Base-by-base conservation (phyloP, 1,140 invertebrate species). In the Macrosteles quadrilineatus region DNA sequence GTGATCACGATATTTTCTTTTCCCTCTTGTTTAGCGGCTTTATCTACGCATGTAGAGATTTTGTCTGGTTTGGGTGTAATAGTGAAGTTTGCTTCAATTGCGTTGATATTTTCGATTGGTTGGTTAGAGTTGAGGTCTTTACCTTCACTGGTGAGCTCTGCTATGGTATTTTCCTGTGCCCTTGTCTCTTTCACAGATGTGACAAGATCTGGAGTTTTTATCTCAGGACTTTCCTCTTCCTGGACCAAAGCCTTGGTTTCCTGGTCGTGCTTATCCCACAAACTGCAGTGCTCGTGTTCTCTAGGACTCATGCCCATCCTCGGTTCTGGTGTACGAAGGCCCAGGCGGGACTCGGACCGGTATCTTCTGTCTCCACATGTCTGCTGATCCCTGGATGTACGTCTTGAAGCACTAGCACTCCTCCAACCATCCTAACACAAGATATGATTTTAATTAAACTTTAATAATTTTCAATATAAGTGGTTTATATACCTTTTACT, bases 41-140 rank as follows among this genome's bases (percentile, higher is more conserved):
- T 59, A 27, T 25, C 55, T 27, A n/a, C 27, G 25, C 11, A 27
- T 1, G 1, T n/a, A 12, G 12, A 21, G 23, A 9, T 27, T 59
- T 6, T 59, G 9, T 59, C 25, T 27, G 12, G 3, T 27, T 25
- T 29, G 6, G 21, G 12, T 29, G 6, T 59, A n/a, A n/a, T n/a
- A n/a, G n/a, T n/a, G n/a, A n/a, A 30, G 27, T 59, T 59, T 59
- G 21, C 2, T 14, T 6, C 4, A 23, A 9, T 14, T 25, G 4
- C 27, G 27, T 9, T 14, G 12, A 25, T 6, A 19, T 23, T 14
- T 23, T 59, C 14, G 6, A 21, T n/a, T 59, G 55, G 12, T 25
- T 59, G 2, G 25, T 59, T 59, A 9, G 55, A 59, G 55, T 59
- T 59, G 2, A 59, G n/a, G 25, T 59, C 55, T 29, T 59, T 59